phyloP scores from a whole-genome alignment of 2,888 invertebrate genomes.

The Torymus texanus region DNA sequence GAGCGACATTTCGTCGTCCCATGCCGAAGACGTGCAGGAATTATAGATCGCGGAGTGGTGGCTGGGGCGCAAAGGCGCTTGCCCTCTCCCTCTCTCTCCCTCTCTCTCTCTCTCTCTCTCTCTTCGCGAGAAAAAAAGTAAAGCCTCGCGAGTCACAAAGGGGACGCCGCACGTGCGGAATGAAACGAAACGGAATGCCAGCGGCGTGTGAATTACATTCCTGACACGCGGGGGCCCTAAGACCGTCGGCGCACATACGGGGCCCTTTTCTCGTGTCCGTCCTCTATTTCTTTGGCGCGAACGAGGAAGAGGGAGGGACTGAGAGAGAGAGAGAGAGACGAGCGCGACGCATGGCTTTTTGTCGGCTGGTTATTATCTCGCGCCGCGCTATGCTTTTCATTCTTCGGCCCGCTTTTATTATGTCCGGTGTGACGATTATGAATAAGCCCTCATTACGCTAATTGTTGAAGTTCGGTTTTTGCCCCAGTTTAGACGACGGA shows the following conservation, averaged over 20 bases:
- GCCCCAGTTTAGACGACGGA: conserved; percentile 10
- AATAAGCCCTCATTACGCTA: conserved; percentile 48
- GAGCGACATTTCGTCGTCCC: not conserved
- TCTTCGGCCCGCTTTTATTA: conserved; percentile 13
- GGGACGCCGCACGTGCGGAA: conserved; percentile 61
- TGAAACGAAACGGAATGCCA: conserved; percentile 70
- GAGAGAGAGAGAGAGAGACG: conserved; percentile 49
- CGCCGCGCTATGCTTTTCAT: conserved; percentile 37
- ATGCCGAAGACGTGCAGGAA: conserved; percentile 17
- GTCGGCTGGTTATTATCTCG: conserved; percentile 47
- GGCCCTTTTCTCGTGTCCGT: not conserved
- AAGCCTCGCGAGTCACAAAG: conserved; percentile 59
- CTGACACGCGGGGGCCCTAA: conserved; percentile 64
- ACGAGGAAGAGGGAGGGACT: not conserved
- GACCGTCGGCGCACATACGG: not conserved
- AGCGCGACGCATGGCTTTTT: conserved; percentile 39
- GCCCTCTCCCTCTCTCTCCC: no score
- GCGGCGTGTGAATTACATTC: conserved; percentile 73
- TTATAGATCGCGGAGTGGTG: conserved; percentile 22
- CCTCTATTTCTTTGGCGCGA: conserved; percentile 12
- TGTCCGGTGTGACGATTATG: conserved; percentile 28
- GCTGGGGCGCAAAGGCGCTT: not conserved
- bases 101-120: no score
- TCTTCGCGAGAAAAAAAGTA: not conserved
- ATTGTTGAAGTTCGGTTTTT: conserved; percentile 34